These are phyloP conservation scores for Oenanthe melanoleuca DNA, from an alignment of 2,113 vertebrate genomes.

Conservation along the genomic window DNA sequence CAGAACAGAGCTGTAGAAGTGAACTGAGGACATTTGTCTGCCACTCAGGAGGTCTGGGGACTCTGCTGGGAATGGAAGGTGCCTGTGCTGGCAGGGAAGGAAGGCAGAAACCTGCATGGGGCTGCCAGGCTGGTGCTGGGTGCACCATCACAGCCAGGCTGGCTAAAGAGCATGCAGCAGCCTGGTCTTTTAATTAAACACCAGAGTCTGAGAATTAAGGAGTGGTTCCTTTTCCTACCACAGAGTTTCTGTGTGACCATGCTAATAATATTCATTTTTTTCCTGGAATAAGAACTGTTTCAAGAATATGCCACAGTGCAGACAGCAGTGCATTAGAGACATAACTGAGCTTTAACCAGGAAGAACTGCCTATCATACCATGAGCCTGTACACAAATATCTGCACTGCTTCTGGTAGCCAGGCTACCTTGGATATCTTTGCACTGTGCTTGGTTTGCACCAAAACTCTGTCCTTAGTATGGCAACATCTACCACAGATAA, in stretches of 20 bases:
- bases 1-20: background rate
- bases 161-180: accelerated
- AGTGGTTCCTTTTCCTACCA: background rate
- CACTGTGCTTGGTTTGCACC: background rate
- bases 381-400: background rate
- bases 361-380: background rate
- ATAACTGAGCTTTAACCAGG: background rate
- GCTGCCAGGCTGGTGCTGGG: background rate
- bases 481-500: background rate
- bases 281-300: background rate
- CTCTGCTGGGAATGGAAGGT: background rate
- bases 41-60: background rate
- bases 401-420: background rate
- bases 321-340: background rate
- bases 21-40: accelerated
- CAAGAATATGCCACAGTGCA: background rate
- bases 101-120: background rate
- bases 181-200: background rate
- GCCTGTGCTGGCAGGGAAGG: background rate
- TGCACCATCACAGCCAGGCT: background rate
- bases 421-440: background rate
- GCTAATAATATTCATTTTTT: background rate
- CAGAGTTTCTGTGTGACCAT: background rate
- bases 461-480: background rate
- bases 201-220: background rate